Evolutionary conservation across 2,113 vertebrate species (phyloP).

Genomic region (Clupea harengus): DNA sequence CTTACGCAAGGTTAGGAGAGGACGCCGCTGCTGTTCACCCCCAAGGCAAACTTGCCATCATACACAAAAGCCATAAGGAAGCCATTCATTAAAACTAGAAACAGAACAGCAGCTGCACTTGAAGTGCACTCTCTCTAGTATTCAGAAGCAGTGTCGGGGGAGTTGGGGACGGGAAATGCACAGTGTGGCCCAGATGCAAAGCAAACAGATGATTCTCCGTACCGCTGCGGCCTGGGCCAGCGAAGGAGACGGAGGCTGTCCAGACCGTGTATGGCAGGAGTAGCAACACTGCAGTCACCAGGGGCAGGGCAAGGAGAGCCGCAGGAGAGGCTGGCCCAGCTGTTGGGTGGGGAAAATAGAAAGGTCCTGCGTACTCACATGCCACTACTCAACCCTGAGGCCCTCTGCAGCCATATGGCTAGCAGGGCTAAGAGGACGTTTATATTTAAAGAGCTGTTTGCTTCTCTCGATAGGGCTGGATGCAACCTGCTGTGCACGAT

Average conservation of each 20-base stretch:
- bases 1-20: not conserved
- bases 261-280: not conserved
- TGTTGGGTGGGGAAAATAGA: conserved; percentile 10
- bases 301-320: not conserved
- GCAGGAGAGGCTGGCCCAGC: not conserved
- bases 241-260: not conserved
- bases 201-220: not conserved
- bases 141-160: not conserved
- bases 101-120: not conserved
- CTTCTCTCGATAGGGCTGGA: not conserved
- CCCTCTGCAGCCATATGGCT: not conserved
- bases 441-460: not conserved
- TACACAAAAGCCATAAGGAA: not conserved
- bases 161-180: not conserved
- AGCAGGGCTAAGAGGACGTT: not conserved
- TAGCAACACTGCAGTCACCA: not conserved
- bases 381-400: not conserved
- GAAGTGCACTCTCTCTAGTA: not conserved
- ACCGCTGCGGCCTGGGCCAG: not conserved
- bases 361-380: not conserved
- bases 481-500: not conserved
- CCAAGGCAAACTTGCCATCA: no score
- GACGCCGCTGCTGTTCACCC: not conserved
- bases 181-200: not conserved
- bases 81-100: not conserved